These are phyloP conservation scores for Orius insidiosus DNA, from an alignment of 1,140 invertebrate species.

Conservation along the genomic window DNA sequence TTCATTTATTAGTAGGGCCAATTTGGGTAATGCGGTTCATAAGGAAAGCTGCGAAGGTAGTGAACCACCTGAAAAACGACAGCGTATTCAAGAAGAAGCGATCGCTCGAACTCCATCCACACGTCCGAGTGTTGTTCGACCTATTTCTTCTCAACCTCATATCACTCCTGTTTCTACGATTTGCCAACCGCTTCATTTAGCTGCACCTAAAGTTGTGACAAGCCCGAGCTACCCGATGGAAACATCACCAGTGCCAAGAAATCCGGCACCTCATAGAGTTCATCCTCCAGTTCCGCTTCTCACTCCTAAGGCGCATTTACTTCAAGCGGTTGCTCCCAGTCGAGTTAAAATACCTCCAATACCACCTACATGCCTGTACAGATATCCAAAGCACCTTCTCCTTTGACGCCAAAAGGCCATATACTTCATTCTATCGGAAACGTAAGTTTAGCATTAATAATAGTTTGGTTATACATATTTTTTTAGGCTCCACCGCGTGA, in stretches of 20 bases:
- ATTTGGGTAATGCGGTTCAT: background rate
- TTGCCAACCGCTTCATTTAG: background rate
- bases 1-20: too few species aligned
- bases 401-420: constrained; percentile 21
- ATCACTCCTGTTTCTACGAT: constrained; percentile 6
- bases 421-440: constrained; percentile 19
- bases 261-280: background rate
- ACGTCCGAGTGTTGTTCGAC: constrained; percentile 14
- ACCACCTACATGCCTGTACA: constrained; percentile 3
- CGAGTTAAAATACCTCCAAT: constrained; percentile 12
- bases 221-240: too few species aligned
- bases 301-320: constrained; percentile 30
- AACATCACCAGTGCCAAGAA: constrained; percentile 4
- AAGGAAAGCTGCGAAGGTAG: constrained; percentile 11
- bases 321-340: constrained; percentile 26
- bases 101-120: constrained; percentile 10
- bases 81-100: background rate
- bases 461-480: background rate
- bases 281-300: constrained; percentile 14
- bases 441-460: constrained; percentile 17
- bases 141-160: constrained; percentile 1
- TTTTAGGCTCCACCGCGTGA: constrained; percentile 13
- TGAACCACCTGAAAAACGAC: constrained; percentile 14
- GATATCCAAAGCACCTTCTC: constrained; percentile 17
- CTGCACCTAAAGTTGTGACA: background rate